Conservation (phyloP, 1,140 invertebrate species). For the Solenopsis fugax region DNA sequence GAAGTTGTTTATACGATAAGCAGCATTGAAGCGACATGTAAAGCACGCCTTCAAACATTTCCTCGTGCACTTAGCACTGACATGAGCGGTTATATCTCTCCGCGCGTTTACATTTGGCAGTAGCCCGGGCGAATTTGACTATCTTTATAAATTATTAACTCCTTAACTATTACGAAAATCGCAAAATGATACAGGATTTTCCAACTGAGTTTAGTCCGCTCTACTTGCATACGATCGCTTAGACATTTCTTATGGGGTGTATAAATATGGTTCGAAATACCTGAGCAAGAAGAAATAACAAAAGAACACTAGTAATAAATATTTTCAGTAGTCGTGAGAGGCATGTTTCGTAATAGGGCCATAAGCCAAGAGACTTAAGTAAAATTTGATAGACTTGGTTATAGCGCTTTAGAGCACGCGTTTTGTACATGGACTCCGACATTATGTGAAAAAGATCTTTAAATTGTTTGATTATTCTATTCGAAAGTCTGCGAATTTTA, state of each 20-base stretch:
- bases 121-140: too few relatives aligned
- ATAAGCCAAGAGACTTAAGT: constrained; percentile 19
- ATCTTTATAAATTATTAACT: too few relatives aligned
- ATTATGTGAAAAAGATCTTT: not conserved
- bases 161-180: too few relatives aligned
- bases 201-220: too few relatives aligned
- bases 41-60: too few relatives aligned
- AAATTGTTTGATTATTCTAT: not conserved
- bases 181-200: not conserved
- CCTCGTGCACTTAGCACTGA: too few relatives aligned
- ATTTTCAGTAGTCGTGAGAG: not conserved
- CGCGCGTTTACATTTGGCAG: too few relatives aligned
- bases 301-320: not conserved
- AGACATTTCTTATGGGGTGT: too few relatives aligned
- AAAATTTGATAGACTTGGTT: constrained; percentile 17
- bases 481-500: not conserved
- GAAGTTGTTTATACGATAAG: too few relatives aligned
- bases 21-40: too few relatives aligned
- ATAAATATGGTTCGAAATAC: not conserved
- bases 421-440: not conserved
- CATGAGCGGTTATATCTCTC: too few relatives aligned
- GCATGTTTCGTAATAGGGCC: constrained; percentile 19
- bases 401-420: constrained; percentile 2
- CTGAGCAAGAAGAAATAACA: constrained; percentile 4
- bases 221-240: too few relatives aligned